Evolutionary conservation across 2,797 vertebrate species (phyloP).

Genomic region (Lacerta viridis): DNA sequence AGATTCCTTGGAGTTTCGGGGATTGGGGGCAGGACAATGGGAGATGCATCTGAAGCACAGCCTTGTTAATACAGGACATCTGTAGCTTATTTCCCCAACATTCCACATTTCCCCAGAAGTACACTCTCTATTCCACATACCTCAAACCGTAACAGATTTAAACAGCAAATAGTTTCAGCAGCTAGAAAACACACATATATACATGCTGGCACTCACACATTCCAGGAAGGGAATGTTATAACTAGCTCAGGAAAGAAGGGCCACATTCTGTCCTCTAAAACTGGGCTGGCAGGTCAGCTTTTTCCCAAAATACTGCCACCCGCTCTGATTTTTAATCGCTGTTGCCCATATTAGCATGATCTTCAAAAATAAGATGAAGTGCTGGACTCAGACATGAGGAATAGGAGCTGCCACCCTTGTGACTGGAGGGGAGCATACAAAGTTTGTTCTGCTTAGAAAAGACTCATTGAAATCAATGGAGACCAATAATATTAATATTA

Average conservation of each 20-base stretch:
- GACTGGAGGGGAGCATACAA: neutral
- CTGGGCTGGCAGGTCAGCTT: too few relatives aligned
- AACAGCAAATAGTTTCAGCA: conserved; percentile 26
- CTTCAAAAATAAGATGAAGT: neutral
- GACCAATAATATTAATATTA: too few relatives aligned
- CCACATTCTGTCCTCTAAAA: neutral
- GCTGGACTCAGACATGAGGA: neutral
- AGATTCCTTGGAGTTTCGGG: conserved; percentile 43
- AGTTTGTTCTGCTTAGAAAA: too few relatives aligned
- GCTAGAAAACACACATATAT: neutral
- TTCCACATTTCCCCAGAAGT: conserved; percentile 24
- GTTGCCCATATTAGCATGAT: neutral
- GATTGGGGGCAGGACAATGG: neutral
- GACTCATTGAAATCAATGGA: too few relatives aligned
- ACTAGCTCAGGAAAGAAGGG: neutral
- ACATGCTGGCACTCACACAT: neutral
- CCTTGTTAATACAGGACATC: conserved; percentile 54
- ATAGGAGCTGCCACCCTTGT: neutral
- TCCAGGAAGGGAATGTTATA: neutral
- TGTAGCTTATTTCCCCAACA: conserved; percentile 25
- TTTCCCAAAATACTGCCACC: neutral
- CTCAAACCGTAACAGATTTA: conserved; percentile 22
- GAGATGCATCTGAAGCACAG: conserved; percentile 18
- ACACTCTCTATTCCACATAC: conserved; percentile 45
- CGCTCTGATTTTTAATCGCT: neutral